Conservation (phyloP, 2,797 vertebrate species). For the Kryptopterus vitreolus region DNA sequence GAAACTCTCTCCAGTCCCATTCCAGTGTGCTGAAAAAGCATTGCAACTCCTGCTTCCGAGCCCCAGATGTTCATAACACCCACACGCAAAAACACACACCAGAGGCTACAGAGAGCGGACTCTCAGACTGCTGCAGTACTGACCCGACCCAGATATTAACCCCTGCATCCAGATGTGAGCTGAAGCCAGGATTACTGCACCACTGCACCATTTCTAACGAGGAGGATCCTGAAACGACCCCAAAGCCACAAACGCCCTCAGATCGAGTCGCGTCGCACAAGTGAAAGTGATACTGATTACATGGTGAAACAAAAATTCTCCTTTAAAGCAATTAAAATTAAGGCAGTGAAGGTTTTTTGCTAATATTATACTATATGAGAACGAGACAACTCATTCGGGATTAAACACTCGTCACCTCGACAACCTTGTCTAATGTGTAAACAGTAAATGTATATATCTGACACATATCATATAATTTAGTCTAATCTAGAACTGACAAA, state of each 20-base stretch:
- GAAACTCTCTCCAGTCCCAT: neutral
- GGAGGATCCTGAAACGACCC: constrained; percentile 71
- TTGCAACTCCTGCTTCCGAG: neutral
- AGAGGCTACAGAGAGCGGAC: constrained; percentile 67
- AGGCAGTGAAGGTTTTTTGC: no score
- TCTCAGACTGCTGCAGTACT: constrained; percentile 63
- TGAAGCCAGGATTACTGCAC: constrained; percentile 72
- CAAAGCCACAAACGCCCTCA: neutral
- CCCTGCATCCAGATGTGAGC: constrained; percentile 78
- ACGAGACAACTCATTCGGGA: neutral
- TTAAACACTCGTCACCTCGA: neutral
- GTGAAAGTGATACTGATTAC: neutral
- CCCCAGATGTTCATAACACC: constrained; percentile 10
- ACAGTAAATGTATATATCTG: no score
- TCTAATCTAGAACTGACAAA: neutral
- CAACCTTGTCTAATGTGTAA: no score
- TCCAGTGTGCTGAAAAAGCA: constrained; percentile 9
- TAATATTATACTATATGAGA: neutral
- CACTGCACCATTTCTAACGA: constrained; percentile 70
- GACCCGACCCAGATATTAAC: constrained; percentile 81
- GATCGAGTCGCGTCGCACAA: neutral
- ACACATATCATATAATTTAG: neutral
- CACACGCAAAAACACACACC: constrained; percentile 39
- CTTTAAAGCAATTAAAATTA: no score
- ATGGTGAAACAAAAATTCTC: neutral